These are phyloP conservation scores for Lytechinus variegatus DNA, from an alignment of 35 echinoderm and acorn worm genomes.

Conservation along the genomic window DNA sequence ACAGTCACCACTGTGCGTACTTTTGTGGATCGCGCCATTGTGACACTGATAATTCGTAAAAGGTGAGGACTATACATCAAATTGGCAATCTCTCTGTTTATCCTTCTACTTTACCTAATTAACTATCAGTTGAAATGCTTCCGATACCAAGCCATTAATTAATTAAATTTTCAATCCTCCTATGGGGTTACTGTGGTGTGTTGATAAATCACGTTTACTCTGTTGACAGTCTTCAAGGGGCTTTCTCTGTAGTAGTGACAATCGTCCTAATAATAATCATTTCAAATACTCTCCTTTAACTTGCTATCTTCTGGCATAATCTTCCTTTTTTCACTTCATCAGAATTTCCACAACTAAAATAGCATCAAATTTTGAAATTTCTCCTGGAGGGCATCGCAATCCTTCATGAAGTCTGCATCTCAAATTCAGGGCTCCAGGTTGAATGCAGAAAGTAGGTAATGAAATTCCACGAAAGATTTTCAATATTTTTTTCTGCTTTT, in stretches of 20 bases:
- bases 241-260: background rate
- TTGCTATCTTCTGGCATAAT: background rate
- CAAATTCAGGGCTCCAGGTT: background rate
- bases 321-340: background rate
- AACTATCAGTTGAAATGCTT: background rate
- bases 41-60: background rate
- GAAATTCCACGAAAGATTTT: background rate
- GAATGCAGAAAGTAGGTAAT: background rate
- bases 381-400: background rate
- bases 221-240: background rate
- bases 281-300: background rate
- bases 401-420: background rate
- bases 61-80: conserved; percentile 47
- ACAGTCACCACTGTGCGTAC: conserved; percentile 73
- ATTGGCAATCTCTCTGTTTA: background rate
- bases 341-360: background rate
- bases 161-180: background rate
- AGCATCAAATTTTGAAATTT: background rate
- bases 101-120: background rate
- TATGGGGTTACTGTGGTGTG: background rate
- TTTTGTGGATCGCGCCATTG: conserved; percentile 72
- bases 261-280: background rate
- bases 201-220: background rate
- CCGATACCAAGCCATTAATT: background rate
- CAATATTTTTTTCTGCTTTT: background rate